Evolutionary conservation across 2,888 invertebrate genomes (phyloP), one percentile per base, ranked within the genome.

Genomic region (Drosophila formosana): DNA sequence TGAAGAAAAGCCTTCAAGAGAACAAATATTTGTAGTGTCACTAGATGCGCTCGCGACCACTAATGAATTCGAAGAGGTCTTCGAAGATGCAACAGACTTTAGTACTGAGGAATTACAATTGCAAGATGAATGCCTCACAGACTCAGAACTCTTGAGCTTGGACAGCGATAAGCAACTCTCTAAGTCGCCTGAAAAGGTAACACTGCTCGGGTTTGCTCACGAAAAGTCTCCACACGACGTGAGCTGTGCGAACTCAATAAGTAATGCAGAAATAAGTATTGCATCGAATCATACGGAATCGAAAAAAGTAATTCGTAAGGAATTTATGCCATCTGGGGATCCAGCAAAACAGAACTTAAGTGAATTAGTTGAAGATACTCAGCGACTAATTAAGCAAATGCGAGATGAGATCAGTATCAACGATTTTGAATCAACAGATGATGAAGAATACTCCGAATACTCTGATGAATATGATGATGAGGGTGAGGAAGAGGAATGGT

Each of bases 361-460:
- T 2, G 94, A 94, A 71, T 93, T 95, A 53, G 94, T 95, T 7
- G 94, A 94, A 81, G 93, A 94, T 65, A 95, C 95, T 0, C 95
- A 95, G 89, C 93, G 93, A 64, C 86, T 95, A 45, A 95, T 95
- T 69, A 94, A 95, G 75, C 95, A 95, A 91, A 95, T 95, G 95
- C 94, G 94, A 88, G 94, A 94, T 80, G 95, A 95, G 93, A 94
- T 95, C 39, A 94, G 94, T 89, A 94, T 95, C 79, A 94, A 94
- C 47, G 92, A 92, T 32, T 92, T 92, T 64, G 92, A 91, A 50
- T 92, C 92, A 1, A 87, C 90, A n/a, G 91, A 91, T 23, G 91
- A 91, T 18, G 91, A 89, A 3, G 93, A 93, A 13, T 93, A 93
- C 61, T 93, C 93, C 56, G 93, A 93, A 78, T 92, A 92, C 80